These are phyloP conservation scores for Chaunax sp. DNA, from an alignment of 2,797 vertebrate species.

Conservation along the genomic window DNA sequence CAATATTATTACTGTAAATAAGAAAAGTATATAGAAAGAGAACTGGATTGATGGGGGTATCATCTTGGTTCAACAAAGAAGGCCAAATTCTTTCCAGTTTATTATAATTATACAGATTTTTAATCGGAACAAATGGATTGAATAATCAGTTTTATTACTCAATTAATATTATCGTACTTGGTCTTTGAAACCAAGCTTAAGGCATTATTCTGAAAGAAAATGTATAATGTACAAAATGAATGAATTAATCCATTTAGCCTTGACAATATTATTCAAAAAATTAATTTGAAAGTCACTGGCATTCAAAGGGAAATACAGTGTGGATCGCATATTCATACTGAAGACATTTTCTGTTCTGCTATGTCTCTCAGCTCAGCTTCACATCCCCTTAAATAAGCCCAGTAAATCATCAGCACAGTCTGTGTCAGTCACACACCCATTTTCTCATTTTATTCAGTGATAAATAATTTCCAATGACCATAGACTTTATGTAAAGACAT, in stretches of 20 bases:
- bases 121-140: no score
- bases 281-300: conserved; percentile 18
- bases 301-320: not conserved
- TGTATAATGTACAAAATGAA: not conserved
- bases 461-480: conserved; percentile 91
- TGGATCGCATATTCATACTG: no score
- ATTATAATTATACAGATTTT: no score
- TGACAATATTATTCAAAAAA: conserved; percentile 8
- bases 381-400: no score
- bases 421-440: conserved; percentile 63
- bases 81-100: no score
- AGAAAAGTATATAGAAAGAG: no score
- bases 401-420: conserved; percentile 43
- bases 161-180: no score
- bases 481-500: conserved; percentile 89
- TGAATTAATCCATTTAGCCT: conserved; percentile 10
- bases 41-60: no score
- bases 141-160: no score
- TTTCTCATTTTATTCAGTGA: conserved; percentile 88
- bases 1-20: no score
- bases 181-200: not conserved
- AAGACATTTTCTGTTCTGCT: not conserved
- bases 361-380: not conserved
- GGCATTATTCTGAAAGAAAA: conserved; percentile 3
- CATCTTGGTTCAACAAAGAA: no score